phyloP scores from a whole-genome alignment of 1,140 invertebrate species.

The Calephelis nemesis region DNA sequence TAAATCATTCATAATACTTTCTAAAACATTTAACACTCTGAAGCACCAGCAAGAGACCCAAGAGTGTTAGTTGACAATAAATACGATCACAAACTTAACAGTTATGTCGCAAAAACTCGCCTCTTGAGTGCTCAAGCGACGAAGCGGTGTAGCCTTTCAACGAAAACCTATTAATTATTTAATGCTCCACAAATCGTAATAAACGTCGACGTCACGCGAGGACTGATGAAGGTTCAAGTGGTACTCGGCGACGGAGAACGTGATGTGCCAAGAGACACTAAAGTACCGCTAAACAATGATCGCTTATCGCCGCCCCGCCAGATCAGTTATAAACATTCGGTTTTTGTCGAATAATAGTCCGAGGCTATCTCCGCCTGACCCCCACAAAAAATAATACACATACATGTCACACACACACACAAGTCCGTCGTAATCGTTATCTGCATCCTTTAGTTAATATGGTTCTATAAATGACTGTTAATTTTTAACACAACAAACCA shows the following conservation, averaged over 20 bases:
- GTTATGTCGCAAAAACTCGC: background rate
- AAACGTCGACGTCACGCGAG: conserved; percentile 38
- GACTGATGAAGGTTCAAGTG: conserved; percentile 57
- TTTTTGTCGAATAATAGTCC: conserved; percentile 17
- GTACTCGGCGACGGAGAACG: conserved; percentile 27
- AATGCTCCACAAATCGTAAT: conserved; percentile 44
- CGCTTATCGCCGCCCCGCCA: conserved; percentile 28
- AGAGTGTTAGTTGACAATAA: too few relatives aligned
- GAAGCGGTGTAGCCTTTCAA: conserved; percentile 36
- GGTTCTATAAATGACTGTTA: conserved; percentile 16
- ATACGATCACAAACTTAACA: background rate
- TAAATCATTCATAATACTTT: too few relatives aligned
- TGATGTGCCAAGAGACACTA: conserved; percentile 12
- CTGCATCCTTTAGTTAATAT: conserved; percentile 19
- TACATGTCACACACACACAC: conserved; percentile 20
- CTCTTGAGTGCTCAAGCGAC: conserved; percentile 14
- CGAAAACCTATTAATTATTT: conserved; percentile 55
- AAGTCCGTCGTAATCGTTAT: background rate
- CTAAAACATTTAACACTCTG: too few relatives aligned
- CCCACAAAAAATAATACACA: conserved; percentile 23
- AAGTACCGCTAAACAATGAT: conserved; percentile 9
- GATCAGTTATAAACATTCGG: conserved; percentile 14
- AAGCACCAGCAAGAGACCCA: too few relatives aligned
- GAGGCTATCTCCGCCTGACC: conserved; percentile 34
- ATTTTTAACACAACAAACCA: conserved; percentile 10